Conservation (phyloP, 2,888 invertebrate genomes). For the Leptopilina drosophilae region DNA sequence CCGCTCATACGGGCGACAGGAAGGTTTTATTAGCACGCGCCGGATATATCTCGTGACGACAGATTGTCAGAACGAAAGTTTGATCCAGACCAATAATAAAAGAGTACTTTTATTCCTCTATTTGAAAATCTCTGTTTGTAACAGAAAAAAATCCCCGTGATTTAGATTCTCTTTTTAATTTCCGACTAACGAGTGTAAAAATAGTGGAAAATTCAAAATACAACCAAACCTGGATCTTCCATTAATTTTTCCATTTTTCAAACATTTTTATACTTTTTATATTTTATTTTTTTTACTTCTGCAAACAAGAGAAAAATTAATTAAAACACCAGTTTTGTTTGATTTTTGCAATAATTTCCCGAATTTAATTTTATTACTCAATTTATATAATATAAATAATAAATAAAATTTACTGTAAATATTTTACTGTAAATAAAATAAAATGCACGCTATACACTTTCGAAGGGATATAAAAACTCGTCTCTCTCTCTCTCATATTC, state of each 20-base stretch:
- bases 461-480: neutral
- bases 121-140: neutral
- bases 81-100: constrained; percentile 23
- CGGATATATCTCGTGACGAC: constrained; percentile 40
- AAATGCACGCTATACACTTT: neutral
- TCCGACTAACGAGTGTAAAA: too few relatives aligned
- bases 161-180: neutral
- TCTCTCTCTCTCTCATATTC: neutral
- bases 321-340: too few relatives aligned
- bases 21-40: constrained; percentile 43
- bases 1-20: constrained; percentile 36
- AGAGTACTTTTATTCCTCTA: constrained; percentile 3
- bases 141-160: neutral
- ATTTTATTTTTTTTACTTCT: too few relatives aligned
- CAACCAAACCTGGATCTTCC: too few relatives aligned
- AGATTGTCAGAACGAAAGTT: constrained; percentile 38
- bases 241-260: too few relatives aligned
- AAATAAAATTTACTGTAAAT: neutral
- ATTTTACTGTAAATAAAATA: neutral
- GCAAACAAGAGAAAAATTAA: too few relatives aligned
- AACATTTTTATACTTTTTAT: too few relatives aligned
- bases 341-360: too few relatives aligned
- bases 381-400: neutral
- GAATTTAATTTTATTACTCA: neutral
- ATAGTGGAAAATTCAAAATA: too few relatives aligned